Base-by-base conservation (phyloP, 1,140 invertebrate species). In the Drosophila erecta region DNA sequence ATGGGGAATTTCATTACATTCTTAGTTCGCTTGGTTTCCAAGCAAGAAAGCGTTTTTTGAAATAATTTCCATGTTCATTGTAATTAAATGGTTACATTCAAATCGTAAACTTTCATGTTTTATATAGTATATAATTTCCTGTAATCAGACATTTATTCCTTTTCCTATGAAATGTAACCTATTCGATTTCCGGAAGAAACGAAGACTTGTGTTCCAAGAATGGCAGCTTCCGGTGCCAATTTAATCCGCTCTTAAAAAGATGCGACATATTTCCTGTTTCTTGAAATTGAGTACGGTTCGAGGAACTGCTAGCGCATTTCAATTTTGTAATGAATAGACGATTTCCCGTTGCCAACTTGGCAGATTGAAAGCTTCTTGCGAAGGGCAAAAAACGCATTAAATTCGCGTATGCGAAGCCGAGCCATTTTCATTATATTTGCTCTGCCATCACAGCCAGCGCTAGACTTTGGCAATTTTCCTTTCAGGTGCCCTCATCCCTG, bases 401-500 rank as follows among this genome's bases (percentile, higher is more conserved):
- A 17, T 24, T 27, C n/a, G 35, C 20, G 15, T 37, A 54, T 17
- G 17, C 30, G 17, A 53, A 10, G 6, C 33, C 10, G 30, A 38
- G 22, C 33, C 37, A 22, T 67, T 44, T 44, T 7, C 64, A 4
- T 15, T 10, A 38, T 24, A 37, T 51, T 59, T 75, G 54, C 15
- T 8, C 40, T 51, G 56, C 12, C 33, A 33, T 40, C 44, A 17
- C 17, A 17, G 17, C 17, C 17, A 58, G 27, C 30, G 30, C 22
- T n/a, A 15, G 20, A 30, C 20, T 12, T 47, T 80, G 64, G 37
- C 17, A 65, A 40, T 62, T 49, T 64, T 64, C 20, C 38, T 56
- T 65, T 64, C 47, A 38, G 33, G 11, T 70, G 44, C 53, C 64
- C 37, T 49, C 81, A 67, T 50, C 61, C 37, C 53, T 55, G 37